Evolutionary conservation across 1,140 invertebrate genomes (phyloP).

Genomic region (Asbolus verrucosus): DNA sequence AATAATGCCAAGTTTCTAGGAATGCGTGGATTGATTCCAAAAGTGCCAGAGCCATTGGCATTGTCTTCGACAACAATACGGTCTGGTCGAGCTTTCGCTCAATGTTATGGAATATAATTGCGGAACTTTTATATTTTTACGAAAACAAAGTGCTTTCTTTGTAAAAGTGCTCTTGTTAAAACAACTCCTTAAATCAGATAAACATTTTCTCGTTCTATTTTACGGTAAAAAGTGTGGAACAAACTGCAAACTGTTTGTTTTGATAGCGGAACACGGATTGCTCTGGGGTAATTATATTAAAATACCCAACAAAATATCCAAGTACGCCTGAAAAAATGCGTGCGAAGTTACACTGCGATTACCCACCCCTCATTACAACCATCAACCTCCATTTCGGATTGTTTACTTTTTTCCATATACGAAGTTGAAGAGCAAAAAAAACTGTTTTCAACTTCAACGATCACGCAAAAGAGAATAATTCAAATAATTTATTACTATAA

Average conservation of each 20-base stretch:
- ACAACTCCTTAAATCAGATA: constrained; percentile 25
- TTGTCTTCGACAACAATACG: constrained; percentile 27
- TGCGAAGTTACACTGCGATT: too few species aligned
- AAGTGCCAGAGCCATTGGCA: constrained; percentile 12
- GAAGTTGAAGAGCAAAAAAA: too few species aligned
- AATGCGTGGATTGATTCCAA: constrained; percentile 29
- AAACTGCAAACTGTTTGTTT: constrained; percentile 19
- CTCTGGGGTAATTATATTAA: constrained; percentile 23
- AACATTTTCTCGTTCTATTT: constrained; percentile 15
- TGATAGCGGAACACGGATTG: constrained; percentile 13
- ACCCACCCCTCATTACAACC: too few species aligned
- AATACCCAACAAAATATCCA: neutral
- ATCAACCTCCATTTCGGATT: too few species aligned
- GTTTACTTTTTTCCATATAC: too few species aligned
- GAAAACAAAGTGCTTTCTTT: constrained; percentile 1
- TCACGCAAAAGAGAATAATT: too few species aligned
- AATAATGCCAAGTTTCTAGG: constrained; percentile 24
- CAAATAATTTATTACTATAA: too few species aligned
- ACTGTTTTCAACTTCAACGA: too few species aligned
- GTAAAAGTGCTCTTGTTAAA: constrained; percentile 1
- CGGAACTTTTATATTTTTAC: neutral
- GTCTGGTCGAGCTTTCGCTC: neutral
- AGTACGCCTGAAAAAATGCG: constrained; percentile 1
- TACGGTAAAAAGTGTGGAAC: neutral
- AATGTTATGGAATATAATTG: neutral